phyloP scores from a whole-genome alignment of 2,113 vertebrate species.

The Diglossa brunneiventris region DNA sequence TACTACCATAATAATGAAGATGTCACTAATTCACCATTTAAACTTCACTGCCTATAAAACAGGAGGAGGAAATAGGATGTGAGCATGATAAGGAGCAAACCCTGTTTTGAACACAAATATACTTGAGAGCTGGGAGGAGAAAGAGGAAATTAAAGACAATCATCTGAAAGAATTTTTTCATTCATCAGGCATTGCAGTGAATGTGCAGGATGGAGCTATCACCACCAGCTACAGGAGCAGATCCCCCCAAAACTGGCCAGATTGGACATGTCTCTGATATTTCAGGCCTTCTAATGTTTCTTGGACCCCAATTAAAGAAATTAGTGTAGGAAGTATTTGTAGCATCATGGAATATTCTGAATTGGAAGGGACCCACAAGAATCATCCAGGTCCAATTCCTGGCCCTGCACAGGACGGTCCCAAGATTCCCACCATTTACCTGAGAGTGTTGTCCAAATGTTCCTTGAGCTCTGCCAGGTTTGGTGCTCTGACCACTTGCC shows the following conservation, averaged over 20 bases:
- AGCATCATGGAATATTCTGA: background rate
- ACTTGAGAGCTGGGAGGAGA: background rate
- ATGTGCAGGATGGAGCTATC: background rate
- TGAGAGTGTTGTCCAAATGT: background rate
- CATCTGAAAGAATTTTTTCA: background rate
- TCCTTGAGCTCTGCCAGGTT: background rate
- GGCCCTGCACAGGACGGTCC: too few species aligned
- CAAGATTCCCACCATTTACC: background rate
- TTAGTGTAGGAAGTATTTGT: background rate
- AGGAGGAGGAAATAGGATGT: slow-evolving; percentile 35
- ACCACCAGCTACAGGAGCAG: background rate
- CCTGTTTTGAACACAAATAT: background rate
- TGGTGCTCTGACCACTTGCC: background rate
- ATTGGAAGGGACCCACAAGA: background rate
- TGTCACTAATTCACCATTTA: slow-evolving; percentile 48
- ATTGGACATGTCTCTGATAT: background rate
- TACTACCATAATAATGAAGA: slow-evolving; percentile 18
- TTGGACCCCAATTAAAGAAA: background rate
- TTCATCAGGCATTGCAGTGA: too few species aligned
- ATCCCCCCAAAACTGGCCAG: background rate
- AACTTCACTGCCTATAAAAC: slow-evolving; percentile 38
- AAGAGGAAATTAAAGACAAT: background rate
- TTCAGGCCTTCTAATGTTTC: background rate
- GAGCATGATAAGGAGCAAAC: background rate
- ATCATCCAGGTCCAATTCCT: background rate